These are phyloP conservation scores for Cremastinae sp. DNA, from an alignment of 2,888 invertebrate genomes.

Conservation along the genomic window DNA sequence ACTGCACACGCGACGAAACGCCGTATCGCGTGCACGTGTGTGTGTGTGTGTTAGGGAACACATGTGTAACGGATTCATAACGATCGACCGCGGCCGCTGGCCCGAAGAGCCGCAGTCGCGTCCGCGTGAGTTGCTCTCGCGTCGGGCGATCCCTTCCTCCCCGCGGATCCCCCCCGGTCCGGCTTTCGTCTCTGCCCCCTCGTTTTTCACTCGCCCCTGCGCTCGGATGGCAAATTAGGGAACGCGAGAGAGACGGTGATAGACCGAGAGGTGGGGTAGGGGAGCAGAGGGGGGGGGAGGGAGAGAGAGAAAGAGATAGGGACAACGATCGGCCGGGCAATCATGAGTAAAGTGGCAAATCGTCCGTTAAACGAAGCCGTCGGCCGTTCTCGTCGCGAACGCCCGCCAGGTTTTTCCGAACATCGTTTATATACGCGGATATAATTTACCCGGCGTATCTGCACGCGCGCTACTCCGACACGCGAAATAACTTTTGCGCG, in stretches of 20 bases:
- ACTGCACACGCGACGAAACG: constrained; percentile 28
- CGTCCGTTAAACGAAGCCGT: constrained; percentile 64
- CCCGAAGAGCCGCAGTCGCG: constrained; percentile 53
- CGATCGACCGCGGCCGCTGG: constrained; percentile 58
- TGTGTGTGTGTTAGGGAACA: background rate
- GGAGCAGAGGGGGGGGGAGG: background rate
- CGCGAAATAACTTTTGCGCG: too few relatives aligned
- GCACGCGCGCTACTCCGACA: constrained; percentile 5
- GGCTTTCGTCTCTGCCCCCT: constrained; percentile 21
- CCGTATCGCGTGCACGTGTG: too few relatives aligned
- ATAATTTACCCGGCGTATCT: too few relatives aligned
- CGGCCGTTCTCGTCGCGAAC: constrained; percentile 60
- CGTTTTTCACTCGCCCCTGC: constrained; percentile 44
- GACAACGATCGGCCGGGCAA: constrained; percentile 60
- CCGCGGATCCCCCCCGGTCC: constrained; percentile 15
- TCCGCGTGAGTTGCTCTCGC: constrained; percentile 58
- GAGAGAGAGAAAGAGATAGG: constrained; percentile 33
- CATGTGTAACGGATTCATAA: constrained; percentile 57
- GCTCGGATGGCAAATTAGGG: constrained; percentile 55
- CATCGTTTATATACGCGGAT: constrained; percentile 27
- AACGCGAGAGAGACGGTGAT: constrained; percentile 42
- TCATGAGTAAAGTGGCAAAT: constrained; percentile 65
- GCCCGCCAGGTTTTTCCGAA: constrained; percentile 60
- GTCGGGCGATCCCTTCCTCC: constrained; percentile 39
- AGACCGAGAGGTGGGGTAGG: constrained; percentile 10